Conservation (phyloP, 1,140 invertebrate species). For the Euschistus heros region DNA sequence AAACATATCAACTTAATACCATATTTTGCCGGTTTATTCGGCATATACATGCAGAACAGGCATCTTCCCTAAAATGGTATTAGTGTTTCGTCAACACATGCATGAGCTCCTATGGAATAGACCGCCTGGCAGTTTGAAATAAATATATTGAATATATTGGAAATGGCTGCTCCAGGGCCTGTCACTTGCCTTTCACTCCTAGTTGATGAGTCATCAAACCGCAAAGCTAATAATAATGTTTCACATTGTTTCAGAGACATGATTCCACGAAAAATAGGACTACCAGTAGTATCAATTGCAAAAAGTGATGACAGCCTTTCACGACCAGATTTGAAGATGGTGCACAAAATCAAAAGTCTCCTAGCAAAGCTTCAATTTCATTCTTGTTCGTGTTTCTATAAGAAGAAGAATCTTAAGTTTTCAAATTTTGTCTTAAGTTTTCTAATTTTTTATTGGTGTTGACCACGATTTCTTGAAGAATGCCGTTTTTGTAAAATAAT, state of each 20-base stretch:
- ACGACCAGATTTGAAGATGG: not conserved
- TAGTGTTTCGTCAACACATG: constrained; percentile 37
- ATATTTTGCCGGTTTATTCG: constrained; percentile 39
- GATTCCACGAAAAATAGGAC: not conserved
- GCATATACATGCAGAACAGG: constrained; percentile 38
- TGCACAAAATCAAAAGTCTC: not conserved
- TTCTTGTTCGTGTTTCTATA: not conserved
- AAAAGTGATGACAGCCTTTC: not conserved
- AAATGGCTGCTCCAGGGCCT: constrained; percentile 30
- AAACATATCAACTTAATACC: constrained; percentile 30
- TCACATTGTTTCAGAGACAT: constrained; percentile 30
- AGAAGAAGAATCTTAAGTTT: not conserved
- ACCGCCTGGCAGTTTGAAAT: constrained; percentile 33
- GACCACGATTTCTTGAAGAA: not conserved
- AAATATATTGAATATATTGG: constrained; percentile 33
- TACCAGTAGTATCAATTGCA: not conserved
- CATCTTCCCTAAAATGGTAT: constrained; percentile 35
- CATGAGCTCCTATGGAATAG: constrained; percentile 30
- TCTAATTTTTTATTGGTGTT: not conserved
- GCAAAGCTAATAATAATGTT: constrained; percentile 32
- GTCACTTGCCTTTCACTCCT: constrained; percentile 26
- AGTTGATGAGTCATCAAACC: constrained; percentile 34
- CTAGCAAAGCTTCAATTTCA: not conserved
- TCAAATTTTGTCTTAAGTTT: not conserved
- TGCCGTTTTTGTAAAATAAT: not conserved